Evolutionary conservation across 1,140 invertebrate genomes (phyloP), one percentile per base, ranked within the genome.

Genomic region (Belonocnema kinseyi): DNA sequence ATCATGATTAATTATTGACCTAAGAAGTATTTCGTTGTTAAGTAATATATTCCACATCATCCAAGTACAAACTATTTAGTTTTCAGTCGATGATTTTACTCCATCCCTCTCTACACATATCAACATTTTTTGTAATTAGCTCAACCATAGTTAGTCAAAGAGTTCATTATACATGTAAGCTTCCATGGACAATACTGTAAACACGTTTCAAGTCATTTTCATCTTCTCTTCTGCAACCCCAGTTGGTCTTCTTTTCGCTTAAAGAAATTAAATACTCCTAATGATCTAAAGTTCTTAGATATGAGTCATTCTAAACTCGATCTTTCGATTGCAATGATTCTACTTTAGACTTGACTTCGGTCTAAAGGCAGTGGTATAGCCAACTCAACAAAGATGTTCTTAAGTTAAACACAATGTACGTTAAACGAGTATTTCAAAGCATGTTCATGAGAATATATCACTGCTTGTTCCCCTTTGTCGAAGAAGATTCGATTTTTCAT

Each of bases 401-500:
- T 13, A 61, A 61, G 16, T 61, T 61, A 46, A 40, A 74, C 10
- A 46, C 74, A 26, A 2, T 80, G 17, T 6, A 77, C 3, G 1
- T 17, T 77, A 17, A 80, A 12, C 2, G 66, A 50, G 26, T 72
- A 0, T 58, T 46, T 51, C 14, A 33, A 40, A 7, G n/a, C 21
- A 66, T 66, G 26, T 14, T 13, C 14, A 66, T 51, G 11, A 72
- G 40, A 50, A 50, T 13, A 2, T 6, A 73, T 52, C 11, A 40
- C 6, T 70, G 50, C 71, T 83, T 71, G 85, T 78, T 79, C 83
- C 17, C 81, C 76, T 50, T 90, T 90, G 54, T 90, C 86, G 21
- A 92, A 91, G 75, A 91, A 91, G 6, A 90, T 90, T 10, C 90
- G 84, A 21, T 91, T 91, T 73, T 89, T 89, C 0, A 91, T 72